phyloP scores from a whole-genome alignment of 2,797 vertebrate genomes.

The Spondyliosoma cantharus region DNA sequence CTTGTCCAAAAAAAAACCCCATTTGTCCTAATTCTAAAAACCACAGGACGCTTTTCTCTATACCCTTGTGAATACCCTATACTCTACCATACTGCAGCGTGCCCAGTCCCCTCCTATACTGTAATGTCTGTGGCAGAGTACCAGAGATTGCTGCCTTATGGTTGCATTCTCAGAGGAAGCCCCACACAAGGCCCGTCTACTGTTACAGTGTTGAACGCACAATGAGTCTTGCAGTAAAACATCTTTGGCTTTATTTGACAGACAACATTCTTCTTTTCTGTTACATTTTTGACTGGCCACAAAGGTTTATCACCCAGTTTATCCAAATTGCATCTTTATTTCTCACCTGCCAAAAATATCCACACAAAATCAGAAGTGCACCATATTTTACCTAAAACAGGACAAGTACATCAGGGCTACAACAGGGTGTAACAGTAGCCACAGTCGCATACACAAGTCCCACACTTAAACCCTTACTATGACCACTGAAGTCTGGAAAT shows the following conservation, averaged over 20 bases:
- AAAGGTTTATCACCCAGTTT: not conserved
- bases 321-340: too few species aligned
- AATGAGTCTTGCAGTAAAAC: not conserved
- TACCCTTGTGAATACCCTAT: not conserved
- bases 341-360: not conserved
- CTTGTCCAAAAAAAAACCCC: not conserved
- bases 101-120: not conserved
- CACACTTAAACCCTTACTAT: too few species aligned
- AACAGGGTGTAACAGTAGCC: not conserved
- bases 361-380: not conserved
- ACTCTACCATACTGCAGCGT: not conserved
- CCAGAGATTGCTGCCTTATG: not conserved
- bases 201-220: not conserved
- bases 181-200: not conserved
- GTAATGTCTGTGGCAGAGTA: not conserved
- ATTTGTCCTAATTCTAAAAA: conserved; percentile 7
- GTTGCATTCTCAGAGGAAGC: conserved; percentile 16
- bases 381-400: not conserved
- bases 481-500: not conserved
- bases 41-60: conserved; percentile 9
- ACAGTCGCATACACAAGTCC: not conserved
- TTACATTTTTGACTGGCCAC: not conserved
- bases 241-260: not conserved
- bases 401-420: too few species aligned
- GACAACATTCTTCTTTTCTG: not conserved